Conservation (phyloP, 1,140 invertebrate genomes). For the Drosophila funebris region DNA sequence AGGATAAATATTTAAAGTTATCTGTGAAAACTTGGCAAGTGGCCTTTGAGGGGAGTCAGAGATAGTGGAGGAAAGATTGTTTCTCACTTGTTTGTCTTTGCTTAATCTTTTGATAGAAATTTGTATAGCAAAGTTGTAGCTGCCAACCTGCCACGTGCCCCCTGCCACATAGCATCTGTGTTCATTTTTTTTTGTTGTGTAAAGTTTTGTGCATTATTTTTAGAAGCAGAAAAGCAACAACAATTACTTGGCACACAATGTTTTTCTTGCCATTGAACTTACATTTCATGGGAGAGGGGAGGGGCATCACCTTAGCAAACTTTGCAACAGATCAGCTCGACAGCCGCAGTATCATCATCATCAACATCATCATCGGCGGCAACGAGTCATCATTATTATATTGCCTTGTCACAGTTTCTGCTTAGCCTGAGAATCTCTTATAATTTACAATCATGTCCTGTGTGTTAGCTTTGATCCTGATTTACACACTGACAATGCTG, state of each 20-base stretch:
- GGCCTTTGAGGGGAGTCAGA: background rate
- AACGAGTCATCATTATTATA: background rate
- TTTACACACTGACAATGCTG: slow-evolving; percentile 67
- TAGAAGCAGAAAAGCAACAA: slow-evolving; percentile 38
- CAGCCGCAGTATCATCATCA: slow-evolving; percentile 7
- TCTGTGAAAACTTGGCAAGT: slow-evolving; percentile 68
- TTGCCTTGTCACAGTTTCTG: slow-evolving; percentile 60
- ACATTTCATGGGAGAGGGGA: slow-evolving; percentile 34
- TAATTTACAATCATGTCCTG: slow-evolving; percentile 74
- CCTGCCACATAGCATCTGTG: slow-evolving; percentile 15
- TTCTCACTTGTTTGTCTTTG: slow-evolving; percentile 77
- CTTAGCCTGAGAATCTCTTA: slow-evolving; percentile 61
- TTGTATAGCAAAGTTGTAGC: slow-evolving; percentile 73
- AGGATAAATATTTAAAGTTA: slow-evolving; percentile 74
- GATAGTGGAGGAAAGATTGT: background rate
- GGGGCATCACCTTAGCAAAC: slow-evolving; percentile 37
- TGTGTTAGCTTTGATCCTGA: slow-evolving; percentile 71
- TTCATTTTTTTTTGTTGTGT: slow-evolving; percentile 44
- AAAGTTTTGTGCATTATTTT: slow-evolving; percentile 77
- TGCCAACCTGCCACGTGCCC: background rate
- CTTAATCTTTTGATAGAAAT: slow-evolving; percentile 82
- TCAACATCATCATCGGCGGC: slow-evolving; percentile 22
- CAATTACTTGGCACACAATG: slow-evolving; percentile 60
- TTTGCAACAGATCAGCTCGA: slow-evolving; percentile 49
- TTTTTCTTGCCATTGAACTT: slow-evolving; percentile 74